phyloP scores from a whole-genome alignment of 35 echinoderm and acorn worm genomes.

The Apostichopus japonicus region DNA sequence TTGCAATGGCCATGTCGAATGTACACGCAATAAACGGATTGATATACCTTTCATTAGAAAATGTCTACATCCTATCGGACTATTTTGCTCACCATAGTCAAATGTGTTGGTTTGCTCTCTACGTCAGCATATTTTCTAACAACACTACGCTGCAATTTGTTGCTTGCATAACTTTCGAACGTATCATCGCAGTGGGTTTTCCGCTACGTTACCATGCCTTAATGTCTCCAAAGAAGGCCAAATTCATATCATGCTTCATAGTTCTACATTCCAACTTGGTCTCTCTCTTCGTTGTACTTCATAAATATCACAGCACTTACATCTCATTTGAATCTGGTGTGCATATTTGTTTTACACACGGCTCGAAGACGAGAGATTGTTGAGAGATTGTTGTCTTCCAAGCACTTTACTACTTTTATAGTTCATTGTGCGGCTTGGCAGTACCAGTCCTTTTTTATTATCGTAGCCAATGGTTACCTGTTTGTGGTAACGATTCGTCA shows the following conservation, averaged over 20 bases:
- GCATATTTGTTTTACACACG: neutral
- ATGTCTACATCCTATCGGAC: neutral
- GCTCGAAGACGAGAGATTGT: neutral
- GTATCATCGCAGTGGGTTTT: neutral
- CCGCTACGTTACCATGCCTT: conserved; percentile 4
- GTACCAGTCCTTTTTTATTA: neutral
- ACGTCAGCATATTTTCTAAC: neutral
- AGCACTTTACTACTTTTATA: neutral
- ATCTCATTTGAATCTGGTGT: neutral
- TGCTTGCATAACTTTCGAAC: neutral
- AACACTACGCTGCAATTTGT: neutral
- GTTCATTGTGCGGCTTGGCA: neutral
- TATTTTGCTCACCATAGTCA: neutral
- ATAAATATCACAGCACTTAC: neutral
- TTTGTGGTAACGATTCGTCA: neutral
- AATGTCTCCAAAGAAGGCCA: neutral
- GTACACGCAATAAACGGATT: neutral
- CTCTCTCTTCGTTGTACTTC: neutral
- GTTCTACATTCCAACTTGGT: neutral
- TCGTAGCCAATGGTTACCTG: neutral
- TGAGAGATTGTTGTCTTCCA: neutral
- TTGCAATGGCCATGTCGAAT: neutral
- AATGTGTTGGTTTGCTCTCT: neutral
- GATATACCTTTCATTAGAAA: neutral
- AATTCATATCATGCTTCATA: neutral